phyloP scores from a whole-genome alignment of 1,140 invertebrate species.

The Megalonaias nervosa region DNA sequence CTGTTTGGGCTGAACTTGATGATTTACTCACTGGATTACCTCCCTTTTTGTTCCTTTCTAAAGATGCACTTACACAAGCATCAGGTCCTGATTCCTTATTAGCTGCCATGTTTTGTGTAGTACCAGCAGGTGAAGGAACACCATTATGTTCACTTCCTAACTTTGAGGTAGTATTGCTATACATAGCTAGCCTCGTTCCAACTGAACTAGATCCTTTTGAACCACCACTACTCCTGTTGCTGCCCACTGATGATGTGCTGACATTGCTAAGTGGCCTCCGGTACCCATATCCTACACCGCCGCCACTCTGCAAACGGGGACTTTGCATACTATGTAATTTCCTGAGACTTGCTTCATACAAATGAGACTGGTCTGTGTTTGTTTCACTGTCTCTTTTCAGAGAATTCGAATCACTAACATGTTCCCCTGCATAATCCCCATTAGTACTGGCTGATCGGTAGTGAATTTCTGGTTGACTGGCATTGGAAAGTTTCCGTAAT shows the following conservation, averaged over 20 bases:
- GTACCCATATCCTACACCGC: conserved; percentile 56
- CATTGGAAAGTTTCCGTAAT: conserved; percentile 58
- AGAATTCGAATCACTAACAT: conserved; percentile 41
- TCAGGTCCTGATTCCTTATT: conserved; percentile 39
- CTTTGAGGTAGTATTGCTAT: conserved; percentile 42
- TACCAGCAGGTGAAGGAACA: too few relatives aligned
- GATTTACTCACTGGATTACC: conserved; percentile 49
- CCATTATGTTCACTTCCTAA: conserved; percentile 11
- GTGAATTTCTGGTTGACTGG: conserved; percentile 62
- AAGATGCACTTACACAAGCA: conserved; percentile 55
- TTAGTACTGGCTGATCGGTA: conserved; percentile 54
- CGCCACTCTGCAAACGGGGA: conserved; percentile 34
- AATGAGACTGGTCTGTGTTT: conserved; percentile 67
- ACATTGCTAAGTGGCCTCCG: conserved; percentile 64
- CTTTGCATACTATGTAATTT: conserved; percentile 48
- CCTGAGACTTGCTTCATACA: conserved; percentile 60
- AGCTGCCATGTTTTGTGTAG: conserved; percentile 26
- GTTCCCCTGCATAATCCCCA: conserved; percentile 52
- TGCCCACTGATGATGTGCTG: conserved; percentile 61
- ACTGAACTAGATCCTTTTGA: conserved; percentile 47
- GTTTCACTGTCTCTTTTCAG: conserved; percentile 64
- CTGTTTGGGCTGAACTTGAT: conserved; percentile 54
- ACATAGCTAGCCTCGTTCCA: conserved; percentile 57
- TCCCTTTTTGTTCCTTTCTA: conserved; percentile 57
- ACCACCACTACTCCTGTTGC: conserved; percentile 49